phyloP scores from a whole-genome alignment of 2,113 vertebrate genomes.

The Danio rerio region DNA sequence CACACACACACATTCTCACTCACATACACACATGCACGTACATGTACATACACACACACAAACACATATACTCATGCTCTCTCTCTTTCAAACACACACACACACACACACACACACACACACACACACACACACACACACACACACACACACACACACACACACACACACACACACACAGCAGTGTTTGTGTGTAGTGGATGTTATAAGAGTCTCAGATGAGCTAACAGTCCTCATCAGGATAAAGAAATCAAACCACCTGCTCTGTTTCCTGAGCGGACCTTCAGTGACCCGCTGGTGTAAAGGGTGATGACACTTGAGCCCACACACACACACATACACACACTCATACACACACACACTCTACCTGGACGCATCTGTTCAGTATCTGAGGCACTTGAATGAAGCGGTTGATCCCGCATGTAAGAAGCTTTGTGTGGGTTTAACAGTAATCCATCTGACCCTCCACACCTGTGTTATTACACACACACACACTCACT shows the following conservation, averaged over 20 bases:
- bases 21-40: neutral
- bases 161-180: neutral
- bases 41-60: too few relatives aligned
- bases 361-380: constrained; percentile 78
- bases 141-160: neutral
- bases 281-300: neutral
- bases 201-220: constrained; percentile 73
- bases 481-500: constrained; percentile 33
- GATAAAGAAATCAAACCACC: constrained; percentile 21
- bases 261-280: neutral
- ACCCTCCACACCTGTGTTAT: constrained; percentile 69
- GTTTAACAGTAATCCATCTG: constrained; percentile 78
- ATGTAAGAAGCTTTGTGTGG: constrained; percentile 78
- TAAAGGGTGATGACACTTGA: neutral
- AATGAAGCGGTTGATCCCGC: constrained; percentile 55
- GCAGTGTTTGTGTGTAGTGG: constrained; percentile 55
- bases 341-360: constrained; percentile 44
- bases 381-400: constrained; percentile 68
- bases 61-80: too few relatives aligned
- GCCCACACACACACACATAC: constrained; percentile 20
- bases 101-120: too few relatives aligned
- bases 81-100: constrained; percentile 18
- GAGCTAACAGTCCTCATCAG: neutral
- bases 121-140: too few relatives aligned
- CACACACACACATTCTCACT: too few relatives aligned